Base-by-base conservation (phyloP, 2,888 invertebrate species). In the Epirrhoe alternata region DNA sequence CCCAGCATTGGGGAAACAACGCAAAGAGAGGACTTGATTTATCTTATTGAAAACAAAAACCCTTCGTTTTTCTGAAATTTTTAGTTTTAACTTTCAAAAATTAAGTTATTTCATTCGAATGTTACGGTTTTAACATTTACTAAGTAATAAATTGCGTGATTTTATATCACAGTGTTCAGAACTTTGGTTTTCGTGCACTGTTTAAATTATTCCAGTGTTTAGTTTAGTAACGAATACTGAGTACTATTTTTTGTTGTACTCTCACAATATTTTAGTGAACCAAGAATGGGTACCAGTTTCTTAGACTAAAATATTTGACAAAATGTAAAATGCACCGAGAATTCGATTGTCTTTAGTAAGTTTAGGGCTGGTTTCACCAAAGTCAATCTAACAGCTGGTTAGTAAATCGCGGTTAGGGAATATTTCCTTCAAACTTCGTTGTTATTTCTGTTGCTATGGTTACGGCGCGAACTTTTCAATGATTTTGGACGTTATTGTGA, bases 101-200 rank as follows among this genome's bases (percentile, higher is more conserved):
- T 45, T 14, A 6, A n/a, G n/a, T 14, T 14, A 35, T 10, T 24
- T 24, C 1, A 42, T n/a, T 42, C 3, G 24, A 24, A 24, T 24
- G 3, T 24, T 42, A 42, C 42, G 42, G 8, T 16, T 35, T 35
- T 6, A 12, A 53, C n/a, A 53, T 16, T 38, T 17, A 10, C 12
- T 42, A 42, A 38, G 31, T 42, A 53, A 14, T 47, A n/a, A 24
- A 42, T 24, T 10, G 42, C 52, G 30, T 61, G n/a, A 47, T 61
- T 61, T 61, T 3, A 35, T 33, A 55, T 35, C 49, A 31, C 33
- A 54, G 35, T 61, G 16, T 16, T 47, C 47, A 6, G 16, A 16
- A 14, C 16, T 47, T 45, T 47, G 47, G 47, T 47, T 47, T 16
- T 47, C 47, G 14, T 7, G 16, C 6, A 6, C 14, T 47, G 38